Evolutionary conservation across 1,140 invertebrate species (phyloP).

Genomic region (Heliconius hermathena): DNA sequence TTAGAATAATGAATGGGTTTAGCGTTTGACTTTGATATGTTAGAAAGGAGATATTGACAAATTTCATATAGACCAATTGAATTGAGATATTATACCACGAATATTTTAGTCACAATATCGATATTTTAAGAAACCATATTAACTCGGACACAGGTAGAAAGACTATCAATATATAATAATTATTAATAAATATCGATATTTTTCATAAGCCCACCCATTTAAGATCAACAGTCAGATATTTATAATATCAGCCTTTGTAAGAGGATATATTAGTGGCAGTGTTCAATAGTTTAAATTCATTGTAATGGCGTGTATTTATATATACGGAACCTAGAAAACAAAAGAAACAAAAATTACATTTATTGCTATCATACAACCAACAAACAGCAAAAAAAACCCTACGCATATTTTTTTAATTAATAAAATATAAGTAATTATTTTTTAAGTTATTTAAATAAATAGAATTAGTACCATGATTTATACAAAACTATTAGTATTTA

Average conservation of each 20-base stretch:
- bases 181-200: slow-evolving; percentile 5
- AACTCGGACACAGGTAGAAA: background rate
- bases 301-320: background rate
- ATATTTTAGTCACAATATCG: background rate
- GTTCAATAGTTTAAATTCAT: slow-evolving; percentile 28
- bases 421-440: slow-evolving; percentile 14
- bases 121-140: background rate
- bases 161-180: too few species aligned
- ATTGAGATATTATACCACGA: background rate
- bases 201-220: background rate
- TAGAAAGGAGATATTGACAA: background rate
- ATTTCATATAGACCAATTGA: background rate
- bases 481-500: background rate
- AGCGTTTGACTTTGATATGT: background rate
- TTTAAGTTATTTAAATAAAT: slow-evolving; percentile 12
- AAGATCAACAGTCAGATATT: slow-evolving; percentile 4
- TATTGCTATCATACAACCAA: background rate
- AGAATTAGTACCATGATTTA: slow-evolving; percentile 1
- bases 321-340: background rate
- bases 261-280: slow-evolving; percentile 36
- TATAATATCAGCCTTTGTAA: slow-evolving; percentile 34
- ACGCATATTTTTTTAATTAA: background rate
- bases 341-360: background rate
- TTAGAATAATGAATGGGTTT: background rate
- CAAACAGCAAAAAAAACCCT: background rate